A percentile compares a stretch with the other conserved stretches of the same genome.
Evolutionary conservation across 2,113 vertebrate genomes (phyloP).

Genomic region (Melanotaenia duboulayi): DNA sequence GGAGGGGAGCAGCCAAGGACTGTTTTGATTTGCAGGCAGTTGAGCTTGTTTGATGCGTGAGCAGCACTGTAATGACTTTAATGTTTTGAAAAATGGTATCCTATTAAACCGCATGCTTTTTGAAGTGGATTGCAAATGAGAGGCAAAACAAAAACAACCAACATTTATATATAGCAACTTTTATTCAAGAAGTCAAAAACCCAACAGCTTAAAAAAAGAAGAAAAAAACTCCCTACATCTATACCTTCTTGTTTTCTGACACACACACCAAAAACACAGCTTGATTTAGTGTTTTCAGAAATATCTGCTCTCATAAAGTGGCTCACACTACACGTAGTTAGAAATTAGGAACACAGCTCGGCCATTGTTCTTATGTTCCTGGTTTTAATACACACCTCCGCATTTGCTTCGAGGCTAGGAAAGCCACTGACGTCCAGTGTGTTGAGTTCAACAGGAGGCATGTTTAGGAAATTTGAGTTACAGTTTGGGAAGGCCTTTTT

Average conservation of each 20-base stretch:
- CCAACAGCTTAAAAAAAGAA: slow-evolving; percentile 53
- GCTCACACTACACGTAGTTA: slow-evolving; percentile 47
- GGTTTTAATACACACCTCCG: slow-evolving; percentile 37
- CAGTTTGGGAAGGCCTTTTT: slow-evolving; percentile 20
- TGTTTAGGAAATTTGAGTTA: slow-evolving; percentile 67
- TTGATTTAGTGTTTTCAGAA: slow-evolving; percentile 55
- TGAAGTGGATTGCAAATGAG: not conserved
- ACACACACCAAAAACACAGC: slow-evolving; percentile 22
- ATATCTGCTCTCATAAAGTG: slow-evolving; percentile 58
- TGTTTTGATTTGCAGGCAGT: slow-evolving; percentile 26
- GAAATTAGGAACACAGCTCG: slow-evolving; percentile 57
- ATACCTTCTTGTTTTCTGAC: slow-evolving; percentile 12
- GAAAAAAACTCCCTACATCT: slow-evolving; percentile 35
- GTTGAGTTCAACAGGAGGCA: slow-evolving; percentile 67
- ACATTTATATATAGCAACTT: slow-evolving; percentile 48
- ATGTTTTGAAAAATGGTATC: not conserved
- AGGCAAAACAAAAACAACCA: not conserved
- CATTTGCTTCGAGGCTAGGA: slow-evolving; percentile 39
- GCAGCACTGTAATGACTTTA: slow-evolving; percentile 20
- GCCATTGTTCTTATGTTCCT: slow-evolving; percentile 62
- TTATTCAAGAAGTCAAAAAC: slow-evolving; percentile 76
- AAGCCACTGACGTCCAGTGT: slow-evolving; percentile 68
- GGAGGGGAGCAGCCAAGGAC: slow-evolving; percentile 17
- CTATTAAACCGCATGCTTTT: not conserved
- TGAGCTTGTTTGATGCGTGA: slow-evolving; percentile 22